Base-by-base conservation (phyloP, 2,113 vertebrate species). In the Dromiciops gliroides region DNA sequence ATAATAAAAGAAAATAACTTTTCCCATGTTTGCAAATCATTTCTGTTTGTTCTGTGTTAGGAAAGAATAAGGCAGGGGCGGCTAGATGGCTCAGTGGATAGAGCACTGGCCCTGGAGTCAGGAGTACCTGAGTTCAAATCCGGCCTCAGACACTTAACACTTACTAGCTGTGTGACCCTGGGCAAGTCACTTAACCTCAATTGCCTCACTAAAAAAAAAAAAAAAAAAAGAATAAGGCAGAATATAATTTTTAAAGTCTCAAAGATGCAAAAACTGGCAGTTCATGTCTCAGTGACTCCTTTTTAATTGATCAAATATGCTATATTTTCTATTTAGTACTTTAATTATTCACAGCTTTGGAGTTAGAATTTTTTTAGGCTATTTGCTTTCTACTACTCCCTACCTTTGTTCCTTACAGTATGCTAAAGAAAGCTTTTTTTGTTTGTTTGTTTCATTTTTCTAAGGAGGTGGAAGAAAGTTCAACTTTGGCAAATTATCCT, bases 231-330 rank as follows among this genome's bases (percentile, higher is more conserved):
- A 92, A 24, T 0, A 37, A 10, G 47, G 67, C 16, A 44, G 14
- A 23, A 28, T 44, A 23, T 83, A 44, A 50, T 44, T 0, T 48
- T 23, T 75, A 7, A 92, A n/a, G 3, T 52, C 5, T 49, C 37
- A 14, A 28, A 9, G 22, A 53, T 25, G 37, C 5, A 37, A 83
- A 90, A 93, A 89, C 12, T 67, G 8, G 1, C 26, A 48, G 89
- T 50, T 53, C 7, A 52, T 88, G 44, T n/a, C 51, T 28, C 16
- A 48, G 26, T 5, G 0, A 24, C 0, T 0, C 0, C 0, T 22
- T 8, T 53, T 91, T n/a, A 19, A 88, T 48, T 49, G 8, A 67
- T 51, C 5, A 22, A 95, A 49, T 1, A 37, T n/a, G 60, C 11
- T 31, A 67, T 44, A 0, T 50, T 95, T 60, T 6, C 12, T 89